Base-by-base conservation (phyloP, 2,797 vertebrate species). In the Amblyopsis hoosieri region DNA sequence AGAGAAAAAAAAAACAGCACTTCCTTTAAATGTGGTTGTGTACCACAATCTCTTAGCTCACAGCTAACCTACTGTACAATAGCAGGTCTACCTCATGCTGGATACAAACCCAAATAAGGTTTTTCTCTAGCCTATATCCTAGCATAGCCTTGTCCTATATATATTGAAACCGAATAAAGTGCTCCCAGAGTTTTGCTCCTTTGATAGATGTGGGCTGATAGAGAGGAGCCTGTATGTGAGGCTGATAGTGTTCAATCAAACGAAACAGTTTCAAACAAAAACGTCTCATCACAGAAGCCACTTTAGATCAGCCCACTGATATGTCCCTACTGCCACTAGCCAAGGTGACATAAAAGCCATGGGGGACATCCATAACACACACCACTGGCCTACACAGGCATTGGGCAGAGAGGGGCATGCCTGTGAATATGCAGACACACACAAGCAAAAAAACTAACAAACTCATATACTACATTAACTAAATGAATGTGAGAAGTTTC, bases 241-340 rank as follows among this genome's bases (percentile, higher is more conserved):
- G 54, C 54, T 75, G 75, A 83, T 75, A 62, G 72, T 62, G 69
- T 73, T 79, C 75, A 82, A 81, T 85, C 67, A 85, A 87, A 81
- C 73, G 50, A 77, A 75, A 83, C 51, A 3, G 60, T 76, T 76
- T 73, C 61, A 74, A 80, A 74, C 49, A 64, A 68, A 51, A 76
- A 73, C 59, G 55, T 66, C 67, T 77, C 64, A 76, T 74, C 55
- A 70, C 52, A 72, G 69, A 42, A 77, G 59, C 63, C 65, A 75
- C 71, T 81, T 76, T 54, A 67, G 71, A 86, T 83, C 50, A 45
- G 45, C 45, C 46, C 23, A 15, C 2, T 53, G 84, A 89, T 82
- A 72, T 45, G 46, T 33, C 45, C 62, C 37, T 4, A 13, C 61
- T 42, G 56, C 62, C 57, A n/a, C 59, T 47, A 62, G 69, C 52